These are phyloP conservation scores for Enteromius viviparus DNA, from an alignment of 2,797 vertebrate genomes.

Conservation along the genomic window DNA sequence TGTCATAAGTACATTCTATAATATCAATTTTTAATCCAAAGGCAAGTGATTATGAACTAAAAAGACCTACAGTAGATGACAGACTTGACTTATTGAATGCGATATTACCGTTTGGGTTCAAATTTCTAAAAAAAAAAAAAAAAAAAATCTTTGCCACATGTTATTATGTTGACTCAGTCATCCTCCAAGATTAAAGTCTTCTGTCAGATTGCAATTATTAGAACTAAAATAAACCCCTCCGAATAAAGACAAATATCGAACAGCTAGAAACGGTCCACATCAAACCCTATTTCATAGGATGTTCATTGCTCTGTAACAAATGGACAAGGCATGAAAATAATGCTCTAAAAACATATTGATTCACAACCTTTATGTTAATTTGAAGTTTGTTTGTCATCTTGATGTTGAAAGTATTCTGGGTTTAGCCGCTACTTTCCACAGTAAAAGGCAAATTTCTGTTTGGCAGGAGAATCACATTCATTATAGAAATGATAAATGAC, in stretches of 20 bases:
- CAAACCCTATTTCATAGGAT: background rate
- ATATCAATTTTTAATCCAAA: background rate
- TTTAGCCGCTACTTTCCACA: background rate
- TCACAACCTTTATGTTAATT: background rate
- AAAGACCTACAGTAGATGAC: conserved; percentile 51
- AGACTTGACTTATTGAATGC: conserved; percentile 36
- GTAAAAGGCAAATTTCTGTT: background rate
- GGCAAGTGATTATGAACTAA: background rate
- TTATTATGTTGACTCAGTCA: conserved; percentile 9
- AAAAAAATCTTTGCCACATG: background rate
- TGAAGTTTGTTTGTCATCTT: background rate
- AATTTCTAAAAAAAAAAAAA: background rate
- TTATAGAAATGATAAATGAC: background rate
- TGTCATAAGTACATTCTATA: background rate
- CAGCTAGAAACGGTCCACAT: background rate
- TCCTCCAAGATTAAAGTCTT: conserved; percentile 10
- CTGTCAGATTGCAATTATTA: background rate
- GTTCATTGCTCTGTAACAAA: background rate
- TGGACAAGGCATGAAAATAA: background rate
- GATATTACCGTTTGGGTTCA: background rate
- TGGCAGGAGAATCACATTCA: background rate
- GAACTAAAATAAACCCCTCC: background rate
- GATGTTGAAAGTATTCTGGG: background rate
- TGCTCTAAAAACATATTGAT: background rate
- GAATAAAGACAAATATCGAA: background rate